Base-by-base conservation (phyloP, 2,888 invertebrate species). In the Scotopteryx bipunctaria region DNA sequence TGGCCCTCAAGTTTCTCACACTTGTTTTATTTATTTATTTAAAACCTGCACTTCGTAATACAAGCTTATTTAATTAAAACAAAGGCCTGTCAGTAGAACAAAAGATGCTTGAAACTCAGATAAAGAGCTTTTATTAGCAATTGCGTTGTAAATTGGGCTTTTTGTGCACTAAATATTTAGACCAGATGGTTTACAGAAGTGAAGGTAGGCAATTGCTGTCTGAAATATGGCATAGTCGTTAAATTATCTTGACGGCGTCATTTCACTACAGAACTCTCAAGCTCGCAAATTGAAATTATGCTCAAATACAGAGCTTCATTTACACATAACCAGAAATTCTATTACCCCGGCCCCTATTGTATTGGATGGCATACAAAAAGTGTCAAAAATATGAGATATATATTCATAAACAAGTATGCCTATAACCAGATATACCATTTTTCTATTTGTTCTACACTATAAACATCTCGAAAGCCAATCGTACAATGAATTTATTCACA, bases 401-500 rank as follows among this genome's bases (percentile, higher is more conserved):
- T 31, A 14, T 31, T 31, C 31, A 31, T 14, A 35, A 35, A 16
- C n/a, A 29, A 29, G 6, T n/a, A n/a, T n/a, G n/a, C n/a, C n/a
- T n/a, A n/a, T n/a, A n/a, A n/a, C n/a, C n/a, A n/a, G n/a, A n/a
- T n/a, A n/a, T n/a, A n/a, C n/a, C n/a, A n/a, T 36, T 45, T 45
- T 16, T 31, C 31, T 46, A 46, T 52, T 53, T 53, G 42, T 51
- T 35, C 21, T 38, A 43, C 33, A 47, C 47, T 56, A 51, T 58
- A 54, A 58, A 58, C 56, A 58, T 53, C 36, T 48, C 48, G 15
- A 42, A 48, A 56, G 51, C 57, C 57, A 57, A 75, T 76, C 71
- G 72, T 69, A 68, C 61, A 67, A 63, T 68, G 68, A 70, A 74
- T 78, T 78, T 73, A 80, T 73, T 69, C 66, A 69, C 72, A 71